These are phyloP conservation scores for Aquatica leii DNA, from an alignment of 2,888 invertebrate genomes.

Conservation along the genomic window DNA sequence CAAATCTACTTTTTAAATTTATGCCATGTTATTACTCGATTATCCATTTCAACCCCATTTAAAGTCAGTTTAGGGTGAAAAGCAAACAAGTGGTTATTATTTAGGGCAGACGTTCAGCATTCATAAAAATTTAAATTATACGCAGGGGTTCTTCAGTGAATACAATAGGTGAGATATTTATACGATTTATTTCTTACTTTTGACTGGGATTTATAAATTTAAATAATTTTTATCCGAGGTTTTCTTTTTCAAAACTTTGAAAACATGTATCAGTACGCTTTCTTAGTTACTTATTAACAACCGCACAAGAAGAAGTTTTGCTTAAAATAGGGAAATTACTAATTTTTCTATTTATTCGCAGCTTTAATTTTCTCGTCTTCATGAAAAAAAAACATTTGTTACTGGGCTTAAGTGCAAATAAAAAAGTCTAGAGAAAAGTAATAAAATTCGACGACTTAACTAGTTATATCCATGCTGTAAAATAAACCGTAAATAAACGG, in stretches of 20 bases:
- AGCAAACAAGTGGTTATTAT: conserved; percentile 43
- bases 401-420: too few species aligned
- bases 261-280: too few species aligned
- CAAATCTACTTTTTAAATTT: conserved; percentile 28
- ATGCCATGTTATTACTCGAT: conserved; percentile 33
- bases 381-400: too few species aligned
- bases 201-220: too few species aligned
- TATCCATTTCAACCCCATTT: conserved; percentile 39
- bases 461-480: conserved; percentile 16
- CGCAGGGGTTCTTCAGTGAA: conserved; percentile 15
- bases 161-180: conserved; percentile 10
- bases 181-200: conserved; percentile 5
- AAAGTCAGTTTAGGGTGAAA: conserved; percentile 41
- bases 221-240: too few species aligned
- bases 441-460: neutral
- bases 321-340: too few species aligned
- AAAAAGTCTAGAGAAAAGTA: too few species aligned
- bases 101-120: conserved; percentile 38
- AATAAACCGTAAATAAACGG: conserved; percentile 32
- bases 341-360: too few species aligned
- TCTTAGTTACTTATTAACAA: too few species aligned
- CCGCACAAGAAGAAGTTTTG: too few species aligned
- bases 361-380: too few species aligned
- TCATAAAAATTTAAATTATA: conserved; percentile 36
- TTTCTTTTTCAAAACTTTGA: too few species aligned